Evolutionary conservation across 2,797 vertebrate genomes (phyloP).

Genomic region (Peromyscus eremicus): DNA sequence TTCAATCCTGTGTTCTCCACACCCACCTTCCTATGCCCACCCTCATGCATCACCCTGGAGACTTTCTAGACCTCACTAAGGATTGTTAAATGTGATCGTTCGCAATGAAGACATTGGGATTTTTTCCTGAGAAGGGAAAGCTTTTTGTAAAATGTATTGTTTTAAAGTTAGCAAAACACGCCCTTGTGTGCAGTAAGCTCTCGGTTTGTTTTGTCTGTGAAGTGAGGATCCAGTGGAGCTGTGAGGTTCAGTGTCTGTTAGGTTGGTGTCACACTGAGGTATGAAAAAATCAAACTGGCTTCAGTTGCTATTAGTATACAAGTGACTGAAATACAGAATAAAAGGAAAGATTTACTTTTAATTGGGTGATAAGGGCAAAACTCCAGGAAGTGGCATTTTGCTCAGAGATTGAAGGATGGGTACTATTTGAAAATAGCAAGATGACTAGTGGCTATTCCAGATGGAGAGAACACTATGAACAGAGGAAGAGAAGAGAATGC

Average conservation of each 20-base stretch:
- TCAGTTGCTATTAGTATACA: neutral
- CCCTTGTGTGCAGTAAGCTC: neutral
- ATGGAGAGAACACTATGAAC: neutral
- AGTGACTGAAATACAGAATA: neutral
- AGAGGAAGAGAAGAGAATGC: neutral
- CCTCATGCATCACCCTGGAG: neutral
- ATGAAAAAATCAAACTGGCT: neutral
- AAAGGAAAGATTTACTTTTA: neutral
- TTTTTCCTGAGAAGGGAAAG: neutral
- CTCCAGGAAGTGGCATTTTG: neutral
- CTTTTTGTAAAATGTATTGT: neutral
- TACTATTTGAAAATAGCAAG: neutral
- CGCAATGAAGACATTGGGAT: neutral
- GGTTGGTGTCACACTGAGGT: neutral
- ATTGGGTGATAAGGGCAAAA: neutral
- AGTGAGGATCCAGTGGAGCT: neutral
- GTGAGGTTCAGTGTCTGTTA: neutral
- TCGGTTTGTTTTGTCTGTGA: neutral
- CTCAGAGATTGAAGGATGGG: neutral
- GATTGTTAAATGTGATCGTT: neutral
- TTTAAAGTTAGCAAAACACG: slow-evolving; percentile 22
- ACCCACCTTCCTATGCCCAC: neutral
- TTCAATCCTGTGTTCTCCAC: neutral
- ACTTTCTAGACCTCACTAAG: neutral
- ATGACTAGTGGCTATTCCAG: neutral